phyloP scores from a whole-genome alignment of 2,797 vertebrate species.

The Coreius guichenoti region DNA sequence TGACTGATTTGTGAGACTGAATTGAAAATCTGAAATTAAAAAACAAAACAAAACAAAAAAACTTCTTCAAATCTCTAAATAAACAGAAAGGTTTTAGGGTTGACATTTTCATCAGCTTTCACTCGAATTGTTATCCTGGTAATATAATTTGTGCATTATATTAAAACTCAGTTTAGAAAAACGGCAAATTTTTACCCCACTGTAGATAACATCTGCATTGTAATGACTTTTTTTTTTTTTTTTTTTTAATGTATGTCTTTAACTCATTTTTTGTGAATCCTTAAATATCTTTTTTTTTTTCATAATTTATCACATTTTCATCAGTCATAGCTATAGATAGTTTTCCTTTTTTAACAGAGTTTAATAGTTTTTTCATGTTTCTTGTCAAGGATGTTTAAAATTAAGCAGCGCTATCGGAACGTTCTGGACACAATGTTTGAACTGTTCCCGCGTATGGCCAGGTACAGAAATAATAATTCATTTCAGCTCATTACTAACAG shows the following conservation, averaged over 20 bases:
- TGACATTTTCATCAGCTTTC: background rate
- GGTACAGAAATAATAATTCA: conserved; percentile 69
- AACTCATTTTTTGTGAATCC: background rate
- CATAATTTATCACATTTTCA: background rate
- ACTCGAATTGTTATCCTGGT: background rate
- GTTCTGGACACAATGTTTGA: conserved; percentile 99
- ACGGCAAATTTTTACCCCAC: too few relatives aligned
- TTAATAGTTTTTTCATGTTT: background rate
- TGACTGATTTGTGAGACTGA: background rate
- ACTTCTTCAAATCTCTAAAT: background rate
- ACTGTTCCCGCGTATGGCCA: conserved; percentile 96
- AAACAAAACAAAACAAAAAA: background rate
- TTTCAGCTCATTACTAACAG: background rate
- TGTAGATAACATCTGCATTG: background rate
- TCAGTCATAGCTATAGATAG: background rate
- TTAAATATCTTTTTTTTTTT: background rate
- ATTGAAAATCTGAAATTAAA: background rate
- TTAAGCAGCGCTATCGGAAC: conserved; percentile 94
- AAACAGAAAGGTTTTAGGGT: background rate
- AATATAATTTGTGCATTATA: background rate
- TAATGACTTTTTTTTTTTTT: background rate
- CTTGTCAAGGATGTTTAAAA: conserved; percentile 88
- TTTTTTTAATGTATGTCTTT: background rate
- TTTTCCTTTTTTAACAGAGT: background rate
- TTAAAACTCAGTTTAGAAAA: background rate